These are phyloP conservation scores for Struthio camelus DNA, from an alignment of 2,113 vertebrate genomes.

Conservation along the genomic window DNA sequence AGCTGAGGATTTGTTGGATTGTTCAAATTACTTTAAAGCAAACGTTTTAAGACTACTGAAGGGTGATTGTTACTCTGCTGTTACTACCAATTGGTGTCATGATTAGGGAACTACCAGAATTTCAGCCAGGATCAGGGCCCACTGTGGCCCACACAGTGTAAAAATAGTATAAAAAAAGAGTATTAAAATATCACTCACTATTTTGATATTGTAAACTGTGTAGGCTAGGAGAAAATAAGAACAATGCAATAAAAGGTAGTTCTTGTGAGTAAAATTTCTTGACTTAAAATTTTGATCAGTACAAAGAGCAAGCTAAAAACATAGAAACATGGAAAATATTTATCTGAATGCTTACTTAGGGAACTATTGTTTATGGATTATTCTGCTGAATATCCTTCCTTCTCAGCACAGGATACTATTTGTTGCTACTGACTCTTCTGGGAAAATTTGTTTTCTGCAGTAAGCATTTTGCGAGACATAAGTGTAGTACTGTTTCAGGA, in stretches of 20 bases:
- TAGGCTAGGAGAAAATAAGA: background rate
- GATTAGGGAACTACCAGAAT: background rate
- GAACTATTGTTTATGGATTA: background rate
- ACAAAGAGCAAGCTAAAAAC: background rate
- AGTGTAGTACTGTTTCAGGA: background rate
- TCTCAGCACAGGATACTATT: background rate
- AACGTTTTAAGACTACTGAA: rapidly evolving
- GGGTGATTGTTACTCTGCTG: rapidly evolving
- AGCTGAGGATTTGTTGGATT: background rate
- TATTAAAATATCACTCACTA: background rate
- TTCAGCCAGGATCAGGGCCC: background rate
- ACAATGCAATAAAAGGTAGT: background rate
- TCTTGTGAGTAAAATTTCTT: background rate
- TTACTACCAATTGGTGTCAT: background rate
- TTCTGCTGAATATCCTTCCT: background rate
- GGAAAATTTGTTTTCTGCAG: background rate
- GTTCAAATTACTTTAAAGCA: background rate
- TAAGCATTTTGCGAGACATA: background rate
- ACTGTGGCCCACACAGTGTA: background rate
- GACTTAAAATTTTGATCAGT: background rate
- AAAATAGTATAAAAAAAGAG: background rate
- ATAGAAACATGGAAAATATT: background rate
- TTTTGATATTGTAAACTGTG: background rate
- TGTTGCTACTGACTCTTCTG: background rate
- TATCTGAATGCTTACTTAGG: background rate